Base-by-base conservation (phyloP, 1,140 invertebrate species). In the Drosophila kepulauana region DNA sequence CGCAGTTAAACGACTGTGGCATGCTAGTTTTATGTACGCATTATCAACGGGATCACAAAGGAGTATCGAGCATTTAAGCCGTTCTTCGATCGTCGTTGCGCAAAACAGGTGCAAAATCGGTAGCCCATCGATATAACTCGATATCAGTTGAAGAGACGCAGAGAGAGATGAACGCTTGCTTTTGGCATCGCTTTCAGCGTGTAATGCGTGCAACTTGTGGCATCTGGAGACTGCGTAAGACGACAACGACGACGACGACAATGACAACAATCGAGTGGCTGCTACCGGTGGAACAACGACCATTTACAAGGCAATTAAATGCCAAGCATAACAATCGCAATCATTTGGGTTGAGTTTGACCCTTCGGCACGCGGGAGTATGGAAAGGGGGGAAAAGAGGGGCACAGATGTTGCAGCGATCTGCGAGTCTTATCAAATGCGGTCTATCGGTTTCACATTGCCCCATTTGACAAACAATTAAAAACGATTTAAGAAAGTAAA, bases 241-340 rank as follows among this genome's bases (percentile, higher is more conserved):
- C 81, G 52, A 58, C 57, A 49, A 66, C 69, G 57, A 59, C 70
- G 61, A 63, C 65, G 69, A 49, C 70, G 61, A 48, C 71, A 59
- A 70, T 66, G 68, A 65, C 75, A 78, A 78, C 78, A 88, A 85
- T 88, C 82, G 82, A 84, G 78, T 75, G 78, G 75, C 81, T 66
- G 84, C 85, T 89, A 84, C 84, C 69, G 84, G 81, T 81, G 85
- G 74, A 67, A 81, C 73, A 76, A 41, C 62, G 48, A 76, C 70
- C 81, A 90, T 80, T 89, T 89, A 89, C 85, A 89, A 89, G 85
- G 85, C 85, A 89, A 90, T 89, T 89, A 89, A 89, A 89, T 88
- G 78, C 84, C 84, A 84, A 81, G 85, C 84, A 88, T 88, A 88
- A 88, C 84, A 88, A 88, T 88, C 74, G 68, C 74, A 76, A 65